These are phyloP conservation scores for Cotesia chilonis DNA, from an alignment of 1,140 invertebrate species.

Conservation along the genomic window DNA sequence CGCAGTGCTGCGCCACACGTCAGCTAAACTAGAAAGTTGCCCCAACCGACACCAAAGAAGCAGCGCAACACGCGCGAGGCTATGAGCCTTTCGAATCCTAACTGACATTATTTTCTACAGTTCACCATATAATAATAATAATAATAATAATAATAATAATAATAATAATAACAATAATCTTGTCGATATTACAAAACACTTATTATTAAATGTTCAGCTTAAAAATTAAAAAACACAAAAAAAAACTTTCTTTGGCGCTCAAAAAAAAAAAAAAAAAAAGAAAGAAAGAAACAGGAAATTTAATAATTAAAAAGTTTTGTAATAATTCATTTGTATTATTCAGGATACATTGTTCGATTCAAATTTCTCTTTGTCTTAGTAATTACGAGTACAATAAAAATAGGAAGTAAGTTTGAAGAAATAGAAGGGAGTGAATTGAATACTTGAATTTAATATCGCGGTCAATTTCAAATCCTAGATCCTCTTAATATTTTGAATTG, in stretches of 20 bases:
- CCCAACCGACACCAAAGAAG: constrained; percentile 58
- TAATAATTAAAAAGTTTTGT: background rate
- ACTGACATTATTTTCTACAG: constrained; percentile 44
- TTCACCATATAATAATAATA: background rate
- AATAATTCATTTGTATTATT: background rate
- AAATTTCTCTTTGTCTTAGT: constrained; percentile 7
- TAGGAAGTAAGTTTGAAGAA: background rate
- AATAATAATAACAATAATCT: background rate
- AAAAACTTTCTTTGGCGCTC: background rate
- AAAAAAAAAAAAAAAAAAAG: background rate
- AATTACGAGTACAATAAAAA: background rate
- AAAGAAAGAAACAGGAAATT: background rate
- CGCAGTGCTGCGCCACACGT: constrained; percentile 51
- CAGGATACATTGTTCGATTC: background rate
- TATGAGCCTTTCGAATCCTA: constrained; percentile 65
- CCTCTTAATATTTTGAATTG: too few relatives aligned
- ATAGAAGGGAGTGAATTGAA: background rate
- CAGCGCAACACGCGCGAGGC: constrained; percentile 45
- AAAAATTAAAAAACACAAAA: background rate
- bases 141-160: background rate
- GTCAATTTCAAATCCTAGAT: background rate
- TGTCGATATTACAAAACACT: background rate
- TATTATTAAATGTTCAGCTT: too few relatives aligned
- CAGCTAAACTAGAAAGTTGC: constrained; percentile 66
- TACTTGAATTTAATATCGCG: background rate